Evolutionary conservation across 2,113 vertebrate genomes (phyloP), one percentile per base, ranked within the genome.

Genomic region (Catharus fuscescens): DNA sequence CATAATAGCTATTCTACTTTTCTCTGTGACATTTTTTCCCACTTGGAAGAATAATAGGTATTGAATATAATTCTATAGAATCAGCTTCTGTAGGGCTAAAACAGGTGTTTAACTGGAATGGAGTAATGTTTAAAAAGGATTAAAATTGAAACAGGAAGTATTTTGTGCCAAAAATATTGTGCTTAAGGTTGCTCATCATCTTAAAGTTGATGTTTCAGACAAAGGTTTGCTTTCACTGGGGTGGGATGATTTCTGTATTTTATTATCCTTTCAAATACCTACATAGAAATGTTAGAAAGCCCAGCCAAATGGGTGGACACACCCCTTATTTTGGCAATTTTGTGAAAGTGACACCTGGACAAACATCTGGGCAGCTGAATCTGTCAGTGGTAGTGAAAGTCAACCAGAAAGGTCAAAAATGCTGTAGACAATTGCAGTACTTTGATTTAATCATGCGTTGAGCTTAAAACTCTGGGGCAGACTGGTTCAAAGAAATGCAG

Each of bases 311-410:
- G 90, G 97, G 86, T 92, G 96, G 97, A 97, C 96, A 97, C 95
- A 93, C 98, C 98, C 97, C 85, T 50, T 96, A 94, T 98, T 98
- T 98, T 98, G 97, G 97, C 94, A 97, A 97, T 97, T 96, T 83
- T 94, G 92, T 96, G 97, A 69, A 98, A 97, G 94, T 97, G 97
- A 98, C 98, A 98, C 98, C 98, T 98, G 98, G 98, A 97, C 98
- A 98, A 98, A 98, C 96, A 98, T 97, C 96, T 97, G 97, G 96
- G 95, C 97, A 97, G 96, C 93, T 97, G 97, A 97, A 97, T 98
- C 98, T 98, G 98, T 99, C 98, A 98, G 98, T 98, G 70, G 93
- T 96, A 97, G 97, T 97, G 96, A 98, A 98, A 98, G 97, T 95
- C 96, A 98, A 98, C 97, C 97, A 95, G 87, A 97, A 98, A 98